Conservation (phyloP, 2,888 invertebrate species). For the Lampropteryx suffumata region DNA sequence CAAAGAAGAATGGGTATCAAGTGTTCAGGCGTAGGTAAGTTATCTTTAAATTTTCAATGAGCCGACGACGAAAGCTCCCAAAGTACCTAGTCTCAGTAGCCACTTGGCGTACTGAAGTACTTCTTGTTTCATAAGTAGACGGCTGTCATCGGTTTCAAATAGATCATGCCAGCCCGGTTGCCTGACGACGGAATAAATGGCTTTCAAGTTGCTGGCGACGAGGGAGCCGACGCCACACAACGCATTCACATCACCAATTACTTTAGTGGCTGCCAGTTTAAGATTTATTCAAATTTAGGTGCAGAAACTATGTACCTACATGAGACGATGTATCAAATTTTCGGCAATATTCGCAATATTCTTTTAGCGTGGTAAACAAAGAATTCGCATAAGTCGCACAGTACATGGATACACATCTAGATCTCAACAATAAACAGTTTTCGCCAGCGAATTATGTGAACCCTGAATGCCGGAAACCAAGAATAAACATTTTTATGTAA, state of each 20-base stretch:
- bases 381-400: conserved; percentile 69
- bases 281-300: conserved; percentile 50
- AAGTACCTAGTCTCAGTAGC: conserved; percentile 17
- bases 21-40: conserved; percentile 1
- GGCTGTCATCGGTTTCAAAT: conserved; percentile 67
- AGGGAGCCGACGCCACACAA: conserved; percentile 56
- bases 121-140: conserved; percentile 8
- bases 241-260: conserved; percentile 39
- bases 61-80: conserved; percentile 16
- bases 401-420: conserved; percentile 42
- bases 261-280: conserved; percentile 54
- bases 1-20: neutral
- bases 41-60: neutral
- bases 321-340: neutral
- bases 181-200: conserved; percentile 63
- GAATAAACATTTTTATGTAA: conserved; percentile 55
- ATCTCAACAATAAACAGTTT: conserved; percentile 37
- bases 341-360: no score
- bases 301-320: conserved; percentile 3
- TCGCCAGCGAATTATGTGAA: conserved; percentile 76
- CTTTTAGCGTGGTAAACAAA: no score
- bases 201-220: conserved; percentile 64
- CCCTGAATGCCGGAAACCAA: conserved; percentile 74
- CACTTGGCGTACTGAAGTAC: conserved; percentile 5
- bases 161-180: conserved; percentile 50